A percentile compares a stretch with the other conserved stretches of the same genome.
phyloP scores from a whole-genome alignment of 2,113 vertebrate species.

The Montifringilla adamsi region DNA sequence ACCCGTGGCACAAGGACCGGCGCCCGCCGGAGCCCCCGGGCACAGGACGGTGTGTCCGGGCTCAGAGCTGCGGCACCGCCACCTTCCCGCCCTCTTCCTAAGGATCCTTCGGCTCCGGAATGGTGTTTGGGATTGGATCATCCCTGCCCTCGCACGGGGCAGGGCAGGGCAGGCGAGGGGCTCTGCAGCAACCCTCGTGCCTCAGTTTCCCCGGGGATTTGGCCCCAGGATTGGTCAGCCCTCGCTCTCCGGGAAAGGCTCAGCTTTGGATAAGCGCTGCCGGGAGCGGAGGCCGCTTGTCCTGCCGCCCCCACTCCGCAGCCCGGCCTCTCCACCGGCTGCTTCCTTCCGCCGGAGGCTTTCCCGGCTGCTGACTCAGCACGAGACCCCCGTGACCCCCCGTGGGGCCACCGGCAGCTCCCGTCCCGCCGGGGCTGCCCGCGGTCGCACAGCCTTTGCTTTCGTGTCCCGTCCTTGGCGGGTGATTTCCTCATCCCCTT shows the following conservation, averaged over 20 bases:
- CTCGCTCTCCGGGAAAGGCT: neutral
- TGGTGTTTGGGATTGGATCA: rapidly evolving
- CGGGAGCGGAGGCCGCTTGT: neutral
- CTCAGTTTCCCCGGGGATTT: neutral
- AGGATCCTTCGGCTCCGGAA: neutral
- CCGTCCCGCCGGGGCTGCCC: neutral
- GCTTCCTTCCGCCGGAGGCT: neutral
- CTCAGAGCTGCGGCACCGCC: neutral
- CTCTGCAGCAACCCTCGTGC: neutral
- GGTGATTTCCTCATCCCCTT: neutral
- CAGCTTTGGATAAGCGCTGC: neutral
- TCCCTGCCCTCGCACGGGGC: neutral
- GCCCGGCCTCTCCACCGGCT: neutral
- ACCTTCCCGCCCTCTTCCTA: neutral
- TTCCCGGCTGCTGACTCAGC: constrained; percentile 21
- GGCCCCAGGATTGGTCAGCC: rapidly evolving
- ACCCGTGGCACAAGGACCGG: neutral
- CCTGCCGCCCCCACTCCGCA: neutral
- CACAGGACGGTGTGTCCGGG: neutral
- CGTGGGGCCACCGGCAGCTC: neutral
- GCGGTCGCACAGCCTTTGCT: rapidly evolving
- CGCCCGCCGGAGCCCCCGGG: neutral
- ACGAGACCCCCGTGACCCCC: neutral
- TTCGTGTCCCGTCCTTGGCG: rapidly evolving
- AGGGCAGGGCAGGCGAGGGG: rapidly evolving